These are phyloP conservation scores for Megalops atlanticus DNA, from an alignment of 2,113 vertebrate species.

Conservation along the genomic window DNA sequence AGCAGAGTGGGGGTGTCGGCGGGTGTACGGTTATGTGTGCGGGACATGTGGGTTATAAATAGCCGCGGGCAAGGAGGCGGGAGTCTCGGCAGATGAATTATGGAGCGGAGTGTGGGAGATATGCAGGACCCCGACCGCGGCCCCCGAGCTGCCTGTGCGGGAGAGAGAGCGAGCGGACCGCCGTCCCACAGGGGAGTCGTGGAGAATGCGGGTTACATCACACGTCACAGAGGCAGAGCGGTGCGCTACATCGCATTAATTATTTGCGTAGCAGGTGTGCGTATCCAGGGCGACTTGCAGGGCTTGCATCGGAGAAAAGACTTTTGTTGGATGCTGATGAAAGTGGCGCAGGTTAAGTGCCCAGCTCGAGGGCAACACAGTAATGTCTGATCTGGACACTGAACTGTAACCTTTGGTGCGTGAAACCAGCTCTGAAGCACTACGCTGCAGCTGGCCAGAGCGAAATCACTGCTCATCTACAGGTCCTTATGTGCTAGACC, in stretches of 20 bases:
- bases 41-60: not conserved
- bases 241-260: not conserved
- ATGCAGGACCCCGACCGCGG: not conserved
- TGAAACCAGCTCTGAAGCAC: no score
- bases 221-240: not conserved
- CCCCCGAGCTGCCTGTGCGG: not conserved
- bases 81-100: slow-evolving; percentile 1
- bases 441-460: no score
- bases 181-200: not conserved
- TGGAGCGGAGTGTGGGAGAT: not conserved
- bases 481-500: no score
- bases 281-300: no score
- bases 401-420: no score
- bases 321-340: no score
- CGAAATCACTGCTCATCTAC: no score
- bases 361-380: no score
- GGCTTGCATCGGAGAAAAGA: no score
- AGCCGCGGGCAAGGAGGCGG: not conserved
- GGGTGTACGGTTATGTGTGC: not conserved
- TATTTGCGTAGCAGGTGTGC: not conserved
- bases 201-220: not conserved
- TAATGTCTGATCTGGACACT: no score
- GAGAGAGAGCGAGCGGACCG: not conserved
- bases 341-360: no score
- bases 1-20: not conserved